These are phyloP conservation scores for Cataglyphis rosenhaueri DNA, from an alignment of 2,888 invertebrate genomes.

Conservation along the genomic window DNA sequence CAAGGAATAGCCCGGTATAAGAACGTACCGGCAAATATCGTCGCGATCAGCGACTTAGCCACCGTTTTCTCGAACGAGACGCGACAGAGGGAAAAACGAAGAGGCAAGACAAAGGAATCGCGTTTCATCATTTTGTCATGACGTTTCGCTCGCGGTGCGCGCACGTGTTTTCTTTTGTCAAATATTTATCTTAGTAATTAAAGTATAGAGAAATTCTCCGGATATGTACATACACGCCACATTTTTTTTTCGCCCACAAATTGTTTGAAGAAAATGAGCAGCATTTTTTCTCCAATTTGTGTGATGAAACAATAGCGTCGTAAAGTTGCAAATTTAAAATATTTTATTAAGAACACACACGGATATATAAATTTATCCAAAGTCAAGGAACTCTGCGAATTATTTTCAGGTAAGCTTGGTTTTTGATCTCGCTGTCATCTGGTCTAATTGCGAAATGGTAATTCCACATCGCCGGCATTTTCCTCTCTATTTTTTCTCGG, in stretches of 20 bases:
- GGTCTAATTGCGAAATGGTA: constrained; percentile 30
- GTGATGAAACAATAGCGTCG: background rate
- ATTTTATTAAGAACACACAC: constrained; percentile 8
- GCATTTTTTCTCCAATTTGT: background rate
- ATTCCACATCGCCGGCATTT: background rate
- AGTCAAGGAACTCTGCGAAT: constrained; percentile 19
- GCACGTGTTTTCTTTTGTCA: constrained; percentile 1
- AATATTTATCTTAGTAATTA: constrained; percentile 40
- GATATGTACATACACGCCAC: background rate
- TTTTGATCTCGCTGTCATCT: constrained; percentile 5
- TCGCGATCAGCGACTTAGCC: constrained; percentile 24
- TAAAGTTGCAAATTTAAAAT: constrained; percentile 26
- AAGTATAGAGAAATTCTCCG: background rate
- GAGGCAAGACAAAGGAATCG: constrained; percentile 36
- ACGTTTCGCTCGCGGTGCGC: background rate
- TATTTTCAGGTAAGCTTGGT: constrained; percentile 27
- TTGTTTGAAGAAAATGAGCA: background rate
- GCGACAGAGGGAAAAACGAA: background rate
- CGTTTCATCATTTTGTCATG: background rate
- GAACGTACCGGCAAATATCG: constrained; percentile 37
- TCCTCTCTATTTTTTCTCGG: background rate
- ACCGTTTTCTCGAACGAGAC: constrained; percentile 25
- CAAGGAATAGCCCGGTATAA: constrained; percentile 13
- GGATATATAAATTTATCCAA: background rate
- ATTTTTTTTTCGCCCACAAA: background rate